A percentile compares a stretch with the other conserved stretches of the same genome.
Conservation (phyloP, 2,113 vertebrate genomes). For the Centropristis striata region DNA sequence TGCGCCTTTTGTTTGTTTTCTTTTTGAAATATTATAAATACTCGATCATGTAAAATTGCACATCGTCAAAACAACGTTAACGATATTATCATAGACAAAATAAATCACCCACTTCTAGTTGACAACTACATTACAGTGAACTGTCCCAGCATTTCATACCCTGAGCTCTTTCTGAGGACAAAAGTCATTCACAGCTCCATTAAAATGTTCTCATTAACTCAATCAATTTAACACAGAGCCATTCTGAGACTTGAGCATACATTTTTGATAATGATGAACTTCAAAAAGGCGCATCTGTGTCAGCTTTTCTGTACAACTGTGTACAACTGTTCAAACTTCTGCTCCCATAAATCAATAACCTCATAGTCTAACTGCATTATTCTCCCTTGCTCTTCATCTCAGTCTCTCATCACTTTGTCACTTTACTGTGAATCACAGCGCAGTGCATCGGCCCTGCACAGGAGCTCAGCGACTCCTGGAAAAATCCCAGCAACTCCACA, state of each 20-base stretch:
- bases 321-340: constrained; percentile 35
- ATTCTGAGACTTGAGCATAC: not conserved
- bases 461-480: constrained; percentile 17
- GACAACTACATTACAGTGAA: not conserved
- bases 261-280: constrained; percentile 36
- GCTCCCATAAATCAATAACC: constrained; percentile 39
- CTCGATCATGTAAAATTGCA: too few relatives aligned
- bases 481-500: constrained; percentile 55
- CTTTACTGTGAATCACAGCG: constrained; percentile 50
- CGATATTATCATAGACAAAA: too few relatives aligned
- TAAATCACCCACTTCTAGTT: too few relatives aligned
- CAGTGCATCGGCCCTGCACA: constrained; percentile 38
- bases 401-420: constrained; percentile 37
- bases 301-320: constrained; percentile 13
- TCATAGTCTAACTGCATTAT: constrained; percentile 28
- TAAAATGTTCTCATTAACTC: constrained; percentile 13
- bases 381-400: constrained; percentile 24
- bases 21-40: too few relatives aligned
- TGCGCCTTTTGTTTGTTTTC: too few relatives aligned
- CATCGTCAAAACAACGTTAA: too few relatives aligned
- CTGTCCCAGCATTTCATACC: not conserved
- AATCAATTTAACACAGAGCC: constrained; percentile 9
- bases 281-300: constrained; percentile 27
- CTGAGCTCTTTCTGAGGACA: constrained; percentile 3
- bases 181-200: constrained; percentile 19